Percentiles rank a stretch among this genome's conserved stretches.
Conservation (phyloP, 64 coral and sea anemone genomes). For the Trachythela sp. region DNA sequence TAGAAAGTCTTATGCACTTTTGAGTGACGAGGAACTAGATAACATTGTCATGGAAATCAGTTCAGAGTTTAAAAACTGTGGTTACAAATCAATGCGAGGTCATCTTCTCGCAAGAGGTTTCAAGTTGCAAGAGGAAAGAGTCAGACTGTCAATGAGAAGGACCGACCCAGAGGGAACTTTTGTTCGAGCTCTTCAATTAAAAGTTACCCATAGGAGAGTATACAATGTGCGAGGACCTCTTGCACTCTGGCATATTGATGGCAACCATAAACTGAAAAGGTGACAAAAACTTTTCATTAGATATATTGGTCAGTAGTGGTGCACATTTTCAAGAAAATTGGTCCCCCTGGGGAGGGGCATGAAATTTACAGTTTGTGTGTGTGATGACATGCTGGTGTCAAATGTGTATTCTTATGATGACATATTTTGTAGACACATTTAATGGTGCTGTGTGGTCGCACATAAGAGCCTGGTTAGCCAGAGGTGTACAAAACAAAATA, state of each 20-base stretch:
- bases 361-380: no score
- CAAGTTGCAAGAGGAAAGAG: conserved; percentile 48
- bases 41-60: conserved; percentile 39
- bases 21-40: conserved; percentile 42
- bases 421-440: no score
- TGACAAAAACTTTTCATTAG: not conserved
- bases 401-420: no score
- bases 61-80: conserved; percentile 52
- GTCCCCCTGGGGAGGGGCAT: not conserved
- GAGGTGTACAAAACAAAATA: no score
- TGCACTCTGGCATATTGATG: conserved; percentile 11
- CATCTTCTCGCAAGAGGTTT: conserved; percentile 50
- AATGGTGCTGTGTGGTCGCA: no score
- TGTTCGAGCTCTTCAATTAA: conserved; percentile 52
- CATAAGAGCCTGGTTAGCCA: no score
- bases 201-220: conserved; percentile 46
- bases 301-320: not conserved
- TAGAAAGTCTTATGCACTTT: conserved; percentile 38
- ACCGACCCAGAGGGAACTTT: conserved; percentile 60
- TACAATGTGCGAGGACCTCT: conserved; percentile 62
- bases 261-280: conserved; percentile 7
- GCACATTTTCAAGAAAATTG: no score
- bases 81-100: conserved; percentile 53
- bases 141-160: conserved; percentile 44
- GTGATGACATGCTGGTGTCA: no score